These are phyloP conservation scores for Bostrychus sinensis DNA, from an alignment of 2,113 vertebrate species.

Conservation along the genomic window DNA sequence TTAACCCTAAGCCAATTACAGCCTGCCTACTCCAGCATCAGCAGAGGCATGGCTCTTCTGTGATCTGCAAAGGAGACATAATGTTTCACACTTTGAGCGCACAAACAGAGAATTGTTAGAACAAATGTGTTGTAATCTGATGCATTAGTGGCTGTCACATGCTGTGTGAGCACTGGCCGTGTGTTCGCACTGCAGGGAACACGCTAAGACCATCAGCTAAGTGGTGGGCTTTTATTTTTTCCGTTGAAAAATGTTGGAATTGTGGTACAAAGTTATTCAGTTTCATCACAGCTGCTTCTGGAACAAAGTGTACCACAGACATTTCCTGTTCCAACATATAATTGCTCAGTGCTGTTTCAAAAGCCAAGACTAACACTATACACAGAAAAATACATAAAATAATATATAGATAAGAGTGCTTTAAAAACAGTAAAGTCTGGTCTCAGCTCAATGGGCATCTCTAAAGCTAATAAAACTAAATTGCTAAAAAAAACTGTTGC, in stretches of 20 bases:
- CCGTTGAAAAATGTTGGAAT: neutral
- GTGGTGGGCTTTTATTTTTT: no score
- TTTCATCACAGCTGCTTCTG: no score
- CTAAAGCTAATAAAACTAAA: no score
- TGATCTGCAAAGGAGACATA: neutral
- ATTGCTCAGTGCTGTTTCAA: no score
- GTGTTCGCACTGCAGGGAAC: neutral
- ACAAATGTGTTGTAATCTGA: slow-evolving; percentile 13
- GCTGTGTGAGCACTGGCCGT: slow-evolving; percentile 11
- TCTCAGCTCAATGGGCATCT: no score
- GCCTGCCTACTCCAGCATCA: slow-evolving; percentile 23
- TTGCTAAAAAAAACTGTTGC: no score
- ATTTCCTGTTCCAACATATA: no score
- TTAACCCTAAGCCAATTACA: slow-evolving; percentile 34
- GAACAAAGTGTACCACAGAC: no score
- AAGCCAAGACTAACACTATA: no score
- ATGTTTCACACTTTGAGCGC: slow-evolving; percentile 21
- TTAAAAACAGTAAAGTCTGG: no score
- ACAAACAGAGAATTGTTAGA: slow-evolving; percentile 10
- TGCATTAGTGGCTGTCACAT: neutral
- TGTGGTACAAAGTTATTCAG: neutral
- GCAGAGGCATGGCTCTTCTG: slow-evolving; percentile 37
- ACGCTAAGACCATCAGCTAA: neutral
- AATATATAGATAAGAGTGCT: no score
- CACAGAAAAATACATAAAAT: no score